A percentile compares a stretch with the other conserved stretches of the same genome.
Conservation (phyloP, 2,797 vertebrate genomes). For the Tauraco hartlaubi region DNA sequence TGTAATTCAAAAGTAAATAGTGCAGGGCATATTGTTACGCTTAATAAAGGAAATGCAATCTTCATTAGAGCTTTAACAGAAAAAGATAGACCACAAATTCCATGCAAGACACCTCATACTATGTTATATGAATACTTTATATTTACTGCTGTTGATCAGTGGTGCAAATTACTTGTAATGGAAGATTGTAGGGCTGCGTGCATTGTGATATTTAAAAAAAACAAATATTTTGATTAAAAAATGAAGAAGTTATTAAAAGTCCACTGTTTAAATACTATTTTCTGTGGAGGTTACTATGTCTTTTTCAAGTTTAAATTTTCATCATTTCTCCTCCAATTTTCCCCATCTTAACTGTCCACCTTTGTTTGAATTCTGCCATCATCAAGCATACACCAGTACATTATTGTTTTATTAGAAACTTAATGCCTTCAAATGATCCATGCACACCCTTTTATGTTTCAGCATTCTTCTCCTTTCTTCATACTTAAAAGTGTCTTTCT, state of each 20-base stretch:
- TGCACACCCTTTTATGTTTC: neutral
- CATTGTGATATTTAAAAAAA: neutral
- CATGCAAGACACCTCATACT: neutral
- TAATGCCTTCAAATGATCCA: neutral
- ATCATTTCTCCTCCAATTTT: neutral
- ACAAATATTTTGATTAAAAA: neutral
- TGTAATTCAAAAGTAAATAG: neutral
- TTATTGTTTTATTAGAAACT: constrained; percentile 5
- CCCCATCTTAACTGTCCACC: neutral
- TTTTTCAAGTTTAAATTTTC: neutral
- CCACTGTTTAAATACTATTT: neutral
- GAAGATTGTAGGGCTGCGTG: neutral
- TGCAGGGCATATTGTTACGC: neutral
- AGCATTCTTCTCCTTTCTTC: neutral
- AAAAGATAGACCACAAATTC: neutral
- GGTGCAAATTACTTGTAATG: neutral
- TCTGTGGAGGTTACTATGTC: neutral
- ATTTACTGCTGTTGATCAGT: neutral
- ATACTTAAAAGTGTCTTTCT: neutral
- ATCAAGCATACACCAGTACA: neutral
- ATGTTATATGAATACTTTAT: neutral
- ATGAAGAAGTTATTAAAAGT: neutral
- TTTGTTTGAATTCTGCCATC: constrained; percentile 24
- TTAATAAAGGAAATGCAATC: neutral
- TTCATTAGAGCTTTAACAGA: neutral